These are phyloP conservation scores for Spisula solida DNA, from an alignment of 2,888 invertebrate species.

Conservation along the genomic window DNA sequence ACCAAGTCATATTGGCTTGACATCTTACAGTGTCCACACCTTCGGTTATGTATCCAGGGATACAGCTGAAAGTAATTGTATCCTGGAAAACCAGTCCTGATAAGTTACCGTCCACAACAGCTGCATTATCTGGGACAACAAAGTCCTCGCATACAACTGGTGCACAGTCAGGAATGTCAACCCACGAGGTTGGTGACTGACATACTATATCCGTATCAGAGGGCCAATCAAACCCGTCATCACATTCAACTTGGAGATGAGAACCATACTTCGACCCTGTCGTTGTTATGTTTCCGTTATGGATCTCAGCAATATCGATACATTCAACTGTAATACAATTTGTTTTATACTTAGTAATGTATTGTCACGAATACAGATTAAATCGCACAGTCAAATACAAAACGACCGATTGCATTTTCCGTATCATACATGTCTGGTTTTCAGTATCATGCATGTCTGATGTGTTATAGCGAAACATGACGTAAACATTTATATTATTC, in stretches of 20 bases:
- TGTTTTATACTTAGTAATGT: too few species aligned
- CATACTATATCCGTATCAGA: not conserved
- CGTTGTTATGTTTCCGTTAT: not conserved
- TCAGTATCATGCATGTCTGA: too few species aligned
- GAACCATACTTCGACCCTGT: not conserved
- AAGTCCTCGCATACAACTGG: conserved; percentile 14
- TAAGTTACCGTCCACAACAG: not conserved
- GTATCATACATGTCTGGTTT: too few species aligned
- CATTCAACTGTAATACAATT: conserved; percentile 42
- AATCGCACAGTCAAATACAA: too few species aligned
- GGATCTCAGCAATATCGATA: not conserved
- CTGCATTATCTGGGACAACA: conserved; percentile 14
- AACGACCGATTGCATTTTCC: too few species aligned
- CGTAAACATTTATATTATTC: too few species aligned
- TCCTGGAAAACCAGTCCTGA: not conserved
- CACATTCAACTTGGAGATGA: conserved; percentile 20
- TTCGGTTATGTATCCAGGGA: not conserved
- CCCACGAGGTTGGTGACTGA: not conserved
- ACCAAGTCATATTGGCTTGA: conserved; percentile 32
- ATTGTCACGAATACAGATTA: too few species aligned
- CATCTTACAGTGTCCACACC: conserved; percentile 10
- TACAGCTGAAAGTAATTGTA: not conserved
- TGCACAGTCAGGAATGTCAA: not conserved
- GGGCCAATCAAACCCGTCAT: conserved; percentile 35
- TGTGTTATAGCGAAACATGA: too few species aligned